These are phyloP conservation scores for Anomalospiza imberbis DNA, from an alignment of 2,797 vertebrate species.

Conservation along the genomic window DNA sequence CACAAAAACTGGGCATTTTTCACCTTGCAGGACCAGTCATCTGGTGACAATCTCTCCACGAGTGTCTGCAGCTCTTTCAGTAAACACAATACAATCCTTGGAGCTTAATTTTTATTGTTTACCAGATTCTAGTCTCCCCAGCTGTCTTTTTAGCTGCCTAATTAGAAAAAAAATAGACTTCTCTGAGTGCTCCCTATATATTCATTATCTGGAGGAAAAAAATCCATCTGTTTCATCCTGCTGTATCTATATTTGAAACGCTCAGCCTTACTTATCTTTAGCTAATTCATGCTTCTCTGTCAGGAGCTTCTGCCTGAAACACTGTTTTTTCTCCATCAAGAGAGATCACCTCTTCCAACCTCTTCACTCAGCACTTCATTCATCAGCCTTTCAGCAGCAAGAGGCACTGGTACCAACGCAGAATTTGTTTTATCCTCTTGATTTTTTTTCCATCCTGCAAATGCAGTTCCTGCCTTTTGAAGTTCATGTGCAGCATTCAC, in stretches of 20 bases:
- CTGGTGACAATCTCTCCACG: neutral
- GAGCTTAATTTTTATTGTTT: neutral
- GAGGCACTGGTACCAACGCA: neutral
- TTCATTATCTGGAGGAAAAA: conserved; percentile 24
- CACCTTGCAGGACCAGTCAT: neutral
- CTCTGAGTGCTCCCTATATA: neutral
- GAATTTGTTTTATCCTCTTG: neutral
- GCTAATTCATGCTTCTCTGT: conserved; percentile 29
- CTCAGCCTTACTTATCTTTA: conserved; percentile 1
- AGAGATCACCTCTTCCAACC: conserved; percentile 7
- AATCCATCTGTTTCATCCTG: conserved; percentile 38
- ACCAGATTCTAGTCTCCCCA: neutral
- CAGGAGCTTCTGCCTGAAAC: conserved; percentile 16
- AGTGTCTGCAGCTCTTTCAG: neutral
- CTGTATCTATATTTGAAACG: conserved; percentile 49
- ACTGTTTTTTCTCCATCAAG: neutral
- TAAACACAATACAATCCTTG: neutral
- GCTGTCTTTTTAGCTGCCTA: neutral
- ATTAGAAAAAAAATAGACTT: neutral
- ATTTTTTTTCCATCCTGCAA: neutral
- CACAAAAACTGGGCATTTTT: neutral
- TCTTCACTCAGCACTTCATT: conserved; percentile 32
- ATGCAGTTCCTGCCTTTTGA: neutral
- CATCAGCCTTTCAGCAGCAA: conserved; percentile 31
- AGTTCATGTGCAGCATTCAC: neutral